Percentiles rank a stretch among this genome's conserved stretches.
Conservation (phyloP, 2,888 invertebrate genomes). For the Lycia hirtaria region DNA sequence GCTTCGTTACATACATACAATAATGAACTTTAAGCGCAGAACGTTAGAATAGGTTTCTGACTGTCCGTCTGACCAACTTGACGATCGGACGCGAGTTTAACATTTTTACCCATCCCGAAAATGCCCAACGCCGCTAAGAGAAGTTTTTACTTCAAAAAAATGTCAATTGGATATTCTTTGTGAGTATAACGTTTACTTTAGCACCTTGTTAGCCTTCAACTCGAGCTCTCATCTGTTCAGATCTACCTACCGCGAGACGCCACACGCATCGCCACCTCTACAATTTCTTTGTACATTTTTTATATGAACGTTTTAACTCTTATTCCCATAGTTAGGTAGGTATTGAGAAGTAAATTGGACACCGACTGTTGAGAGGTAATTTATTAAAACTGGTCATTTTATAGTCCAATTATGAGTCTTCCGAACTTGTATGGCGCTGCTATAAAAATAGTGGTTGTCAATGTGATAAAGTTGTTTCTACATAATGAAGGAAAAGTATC, state of each 20-base stretch:
- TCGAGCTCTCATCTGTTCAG: slow-evolving; percentile 58
- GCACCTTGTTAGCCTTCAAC: slow-evolving; percentile 78
- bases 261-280: slow-evolving; percentile 36
- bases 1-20: too few species aligned
- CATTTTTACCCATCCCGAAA: too few species aligned
- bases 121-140: too few species aligned
- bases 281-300: slow-evolving; percentile 36
- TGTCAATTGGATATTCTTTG: too few species aligned
- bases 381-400: slow-evolving; percentile 30
- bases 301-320: slow-evolving; percentile 23
- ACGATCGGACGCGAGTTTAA: too few species aligned
- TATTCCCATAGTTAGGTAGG: slow-evolving; percentile 14
- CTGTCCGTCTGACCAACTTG: too few species aligned
- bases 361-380: slow-evolving; percentile 21
- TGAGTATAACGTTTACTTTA: slow-evolving; percentile 73
- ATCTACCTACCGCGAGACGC: slow-evolving; percentile 71
- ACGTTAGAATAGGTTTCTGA: too few species aligned
- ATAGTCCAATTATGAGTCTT: slow-evolving; percentile 33
- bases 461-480: slow-evolving; percentile 34
- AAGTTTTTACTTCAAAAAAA: too few species aligned
- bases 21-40: too few species aligned
- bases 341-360: slow-evolving; percentile 24
- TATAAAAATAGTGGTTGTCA: slow-evolving; percentile 30
- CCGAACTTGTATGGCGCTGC: slow-evolving; percentile 16
- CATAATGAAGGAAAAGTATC: slow-evolving; percentile 26